Conservation (phyloP, 2,113 vertebrate species). For the Syrmaticus mikado region DNA sequence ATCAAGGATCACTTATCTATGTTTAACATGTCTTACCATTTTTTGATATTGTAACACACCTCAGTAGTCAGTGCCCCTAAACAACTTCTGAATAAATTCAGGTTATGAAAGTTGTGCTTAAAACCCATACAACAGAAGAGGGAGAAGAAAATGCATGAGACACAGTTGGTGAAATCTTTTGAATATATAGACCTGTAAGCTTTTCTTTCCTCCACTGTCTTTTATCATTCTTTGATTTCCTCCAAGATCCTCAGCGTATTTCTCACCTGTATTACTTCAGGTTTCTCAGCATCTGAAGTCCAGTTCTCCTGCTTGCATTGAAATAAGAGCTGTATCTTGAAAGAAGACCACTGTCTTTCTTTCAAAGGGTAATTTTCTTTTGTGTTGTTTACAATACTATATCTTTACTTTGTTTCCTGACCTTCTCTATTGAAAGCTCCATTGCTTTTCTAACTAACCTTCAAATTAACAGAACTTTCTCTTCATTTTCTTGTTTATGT, state of each 20-base stretch:
- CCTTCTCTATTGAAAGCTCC: not conserved
- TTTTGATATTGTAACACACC: not conserved
- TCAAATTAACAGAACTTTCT: constrained; percentile 3
- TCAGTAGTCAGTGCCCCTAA: not conserved
- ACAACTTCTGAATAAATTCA: not conserved
- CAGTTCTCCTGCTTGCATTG: not conserved
- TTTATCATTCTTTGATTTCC: not conserved
- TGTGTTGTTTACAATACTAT: not conserved
- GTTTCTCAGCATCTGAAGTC: not conserved
- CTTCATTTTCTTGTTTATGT: constrained; percentile 13
- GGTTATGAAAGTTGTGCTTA: not conserved
- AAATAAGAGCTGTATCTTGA: not conserved
- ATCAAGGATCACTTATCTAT: not conserved
- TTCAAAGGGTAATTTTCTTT: not conserved
- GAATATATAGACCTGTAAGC: not conserved
- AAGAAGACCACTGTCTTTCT: not conserved
- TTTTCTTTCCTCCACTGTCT: not conserved
- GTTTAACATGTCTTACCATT: not conserved
- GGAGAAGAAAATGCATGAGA: not conserved
- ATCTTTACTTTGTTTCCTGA: not conserved
- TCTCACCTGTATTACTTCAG: not conserved
- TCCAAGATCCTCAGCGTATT: not conserved
- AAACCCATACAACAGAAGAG: not conserved
- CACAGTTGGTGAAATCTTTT: not conserved
- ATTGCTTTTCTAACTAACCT: not conserved